These are phyloP conservation scores for Hippocampus zosterae DNA, from an alignment of 2,113 vertebrate species.

Conservation along the genomic window DNA sequence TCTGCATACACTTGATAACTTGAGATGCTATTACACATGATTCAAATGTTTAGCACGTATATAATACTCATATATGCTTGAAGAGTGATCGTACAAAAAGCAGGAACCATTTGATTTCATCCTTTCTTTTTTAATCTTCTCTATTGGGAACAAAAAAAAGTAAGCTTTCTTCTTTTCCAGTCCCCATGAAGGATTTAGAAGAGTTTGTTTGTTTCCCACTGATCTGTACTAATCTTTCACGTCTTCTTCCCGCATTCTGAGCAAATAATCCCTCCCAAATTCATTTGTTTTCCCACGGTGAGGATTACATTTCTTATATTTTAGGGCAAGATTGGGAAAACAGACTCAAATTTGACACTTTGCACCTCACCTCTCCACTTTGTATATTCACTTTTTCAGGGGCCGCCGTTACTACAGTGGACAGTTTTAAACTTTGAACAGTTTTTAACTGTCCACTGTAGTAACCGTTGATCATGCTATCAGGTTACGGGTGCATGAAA, in stretches of 20 bases:
- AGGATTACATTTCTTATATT: constrained; percentile 4
- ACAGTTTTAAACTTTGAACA: too few relatives aligned
- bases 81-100: not conserved
- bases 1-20: too few relatives aligned
- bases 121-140: not conserved
- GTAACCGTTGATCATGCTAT: too few relatives aligned
- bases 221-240: not conserved
- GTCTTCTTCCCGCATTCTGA: not conserved
- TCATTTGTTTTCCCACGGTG: not conserved
- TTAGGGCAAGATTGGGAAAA: not conserved
- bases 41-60: not conserved
- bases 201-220: not conserved
- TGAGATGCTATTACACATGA: not conserved
- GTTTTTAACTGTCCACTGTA: too few relatives aligned
- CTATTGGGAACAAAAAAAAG: not conserved
- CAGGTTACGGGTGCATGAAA: too few relatives aligned
- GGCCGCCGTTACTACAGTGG: too few relatives aligned
- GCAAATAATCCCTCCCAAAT: not conserved
- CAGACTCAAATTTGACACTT: not conserved
- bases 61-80: not conserved
- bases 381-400: too few relatives aligned
- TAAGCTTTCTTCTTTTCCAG: not conserved
- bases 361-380: too few relatives aligned
- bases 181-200: not conserved
- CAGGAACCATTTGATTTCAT: not conserved